These are phyloP conservation scores for Pelmatolapia mariae DNA, from an alignment of 2,113 vertebrate species.

Conservation along the genomic window DNA sequence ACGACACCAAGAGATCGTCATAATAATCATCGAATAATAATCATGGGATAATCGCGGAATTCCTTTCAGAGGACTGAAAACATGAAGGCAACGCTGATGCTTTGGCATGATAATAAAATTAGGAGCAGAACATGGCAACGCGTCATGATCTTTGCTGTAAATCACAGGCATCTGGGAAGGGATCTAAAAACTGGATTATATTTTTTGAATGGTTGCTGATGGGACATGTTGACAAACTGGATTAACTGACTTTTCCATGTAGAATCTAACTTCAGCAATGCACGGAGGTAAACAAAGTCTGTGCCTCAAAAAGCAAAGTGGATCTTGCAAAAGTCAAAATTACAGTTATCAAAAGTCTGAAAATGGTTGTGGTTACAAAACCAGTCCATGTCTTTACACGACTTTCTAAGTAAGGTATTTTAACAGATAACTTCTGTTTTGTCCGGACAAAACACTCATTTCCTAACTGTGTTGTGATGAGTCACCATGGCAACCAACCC, in stretches of 20 bases:
- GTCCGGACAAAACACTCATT: too few species aligned
- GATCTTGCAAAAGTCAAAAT: not conserved
- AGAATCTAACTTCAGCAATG: not conserved
- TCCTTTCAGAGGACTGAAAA: not conserved
- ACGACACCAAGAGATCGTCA: not conserved
- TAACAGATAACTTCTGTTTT: too few species aligned
- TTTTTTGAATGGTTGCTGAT: not conserved
- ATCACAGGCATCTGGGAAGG: not conserved
- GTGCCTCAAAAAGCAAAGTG: not conserved
- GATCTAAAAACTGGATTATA: too few species aligned
- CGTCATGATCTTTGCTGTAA: not conserved
- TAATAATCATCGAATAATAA: not conserved
- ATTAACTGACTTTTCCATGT: not conserved
- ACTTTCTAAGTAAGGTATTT: not conserved
- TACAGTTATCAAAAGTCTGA: not conserved
- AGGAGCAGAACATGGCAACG: not conserved
- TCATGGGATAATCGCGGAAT: rapidly evolving
- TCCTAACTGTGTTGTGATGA: too few species aligned
- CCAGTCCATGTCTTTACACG: not conserved
- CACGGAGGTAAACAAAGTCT: not conserved
- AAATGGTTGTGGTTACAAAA: not conserved
- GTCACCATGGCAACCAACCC: too few species aligned
- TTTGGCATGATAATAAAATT: not conserved
- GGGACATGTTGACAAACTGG: not conserved
- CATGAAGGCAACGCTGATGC: rapidly evolving